phyloP scores from a whole-genome alignment of 2,113 vertebrate species.

The Paralichthys olivaceus region DNA sequence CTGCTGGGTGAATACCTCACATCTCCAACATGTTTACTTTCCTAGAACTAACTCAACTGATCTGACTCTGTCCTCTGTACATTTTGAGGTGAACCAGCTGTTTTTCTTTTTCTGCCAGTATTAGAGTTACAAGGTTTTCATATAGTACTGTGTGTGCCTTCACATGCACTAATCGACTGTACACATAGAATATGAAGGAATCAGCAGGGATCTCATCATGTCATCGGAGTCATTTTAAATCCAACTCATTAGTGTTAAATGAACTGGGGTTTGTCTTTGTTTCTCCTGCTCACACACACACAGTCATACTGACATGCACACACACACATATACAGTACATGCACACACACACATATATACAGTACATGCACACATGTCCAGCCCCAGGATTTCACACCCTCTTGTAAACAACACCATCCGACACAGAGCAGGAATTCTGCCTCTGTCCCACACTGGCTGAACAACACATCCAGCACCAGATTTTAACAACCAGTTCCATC shows the following conservation, averaged over 20 bases:
- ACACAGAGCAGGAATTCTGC: slow-evolving; percentile 3
- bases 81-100: slow-evolving; percentile 49
- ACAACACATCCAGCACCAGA: slow-evolving; percentile 1
- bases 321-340: neutral
- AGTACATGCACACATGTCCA: slow-evolving; percentile 13
- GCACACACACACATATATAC: slow-evolving; percentile 6
- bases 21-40: slow-evolving; percentile 50
- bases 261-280: neutral
- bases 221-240: slow-evolving; percentile 7
- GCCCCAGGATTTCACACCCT: slow-evolving; percentile 6
- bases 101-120: slow-evolving; percentile 29
- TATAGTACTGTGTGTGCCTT: slow-evolving; percentile 67
- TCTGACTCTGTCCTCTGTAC: slow-evolving; percentile 28
- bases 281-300: slow-evolving; percentile 15
- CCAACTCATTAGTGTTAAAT: slow-evolving; percentile 11
- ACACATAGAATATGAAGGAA: slow-evolving; percentile 40
- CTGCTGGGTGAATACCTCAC: slow-evolving; percentile 40
- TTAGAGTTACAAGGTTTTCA: slow-evolving; percentile 27
- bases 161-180: slow-evolving; percentile 45
- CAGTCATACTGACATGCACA: slow-evolving; percentile 4
- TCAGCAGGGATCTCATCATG: slow-evolving; percentile 57
- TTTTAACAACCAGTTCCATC: neutral
- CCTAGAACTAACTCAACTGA: slow-evolving; percentile 30
- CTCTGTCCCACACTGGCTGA: neutral
- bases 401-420: slow-evolving; percentile 1